A percentile compares a stretch with the other conserved stretches of the same genome.
These are phyloP conservation scores for Meliscaeva auricollis DNA, from an alignment of 2,888 invertebrate genomes.

Conservation along the genomic window DNA sequence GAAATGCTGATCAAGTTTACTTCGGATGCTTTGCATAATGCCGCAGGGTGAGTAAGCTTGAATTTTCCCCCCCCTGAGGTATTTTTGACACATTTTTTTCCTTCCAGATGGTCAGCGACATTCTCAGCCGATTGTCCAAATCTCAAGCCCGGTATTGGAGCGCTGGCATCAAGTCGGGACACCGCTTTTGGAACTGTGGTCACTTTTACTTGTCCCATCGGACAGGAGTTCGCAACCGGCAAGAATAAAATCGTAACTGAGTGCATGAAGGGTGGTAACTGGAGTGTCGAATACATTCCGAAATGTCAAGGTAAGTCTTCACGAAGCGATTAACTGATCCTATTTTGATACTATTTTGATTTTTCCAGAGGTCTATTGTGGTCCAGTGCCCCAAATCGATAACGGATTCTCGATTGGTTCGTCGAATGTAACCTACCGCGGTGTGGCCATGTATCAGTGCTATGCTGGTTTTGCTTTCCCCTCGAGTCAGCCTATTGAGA, in stretches of 20 bases:
- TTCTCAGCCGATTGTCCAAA: constrained; percentile 97
- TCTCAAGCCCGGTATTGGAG: constrained; percentile 93
- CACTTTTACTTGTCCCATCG: constrained; percentile 95
- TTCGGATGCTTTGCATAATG: constrained; percentile 94
- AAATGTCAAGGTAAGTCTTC: constrained; percentile 95
- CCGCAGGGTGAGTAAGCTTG: constrained; percentile 82
- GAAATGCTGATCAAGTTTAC: constrained; percentile 95
- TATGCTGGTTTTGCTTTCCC: constrained; percentile 98
- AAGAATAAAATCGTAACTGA: constrained; percentile 92
- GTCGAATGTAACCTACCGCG: constrained; percentile 96
- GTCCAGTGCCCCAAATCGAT: constrained; percentile 98
- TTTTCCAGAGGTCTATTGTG: constrained; percentile 93
- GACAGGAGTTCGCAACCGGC: constrained; percentile 97
- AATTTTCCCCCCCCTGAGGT: background rate
- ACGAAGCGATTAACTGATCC: background rate
- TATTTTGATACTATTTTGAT: too few relatives aligned
- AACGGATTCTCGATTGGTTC: constrained; percentile 98
- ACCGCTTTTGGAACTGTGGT: constrained; percentile 95
- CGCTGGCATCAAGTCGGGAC: constrained; percentile 95
- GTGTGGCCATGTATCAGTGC: constrained; percentile 97
- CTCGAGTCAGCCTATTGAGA: constrained; percentile 93
- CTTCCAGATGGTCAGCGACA: constrained; percentile 92
- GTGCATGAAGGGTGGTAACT: constrained; percentile 95
- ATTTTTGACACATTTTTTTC: background rate
- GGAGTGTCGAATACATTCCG: constrained; percentile 96